Percentiles rank a stretch among this genome's conserved stretches.
Conservation (phyloP, 2,888 invertebrate genomes). For the Sinodicranocentrus sp. region DNA sequence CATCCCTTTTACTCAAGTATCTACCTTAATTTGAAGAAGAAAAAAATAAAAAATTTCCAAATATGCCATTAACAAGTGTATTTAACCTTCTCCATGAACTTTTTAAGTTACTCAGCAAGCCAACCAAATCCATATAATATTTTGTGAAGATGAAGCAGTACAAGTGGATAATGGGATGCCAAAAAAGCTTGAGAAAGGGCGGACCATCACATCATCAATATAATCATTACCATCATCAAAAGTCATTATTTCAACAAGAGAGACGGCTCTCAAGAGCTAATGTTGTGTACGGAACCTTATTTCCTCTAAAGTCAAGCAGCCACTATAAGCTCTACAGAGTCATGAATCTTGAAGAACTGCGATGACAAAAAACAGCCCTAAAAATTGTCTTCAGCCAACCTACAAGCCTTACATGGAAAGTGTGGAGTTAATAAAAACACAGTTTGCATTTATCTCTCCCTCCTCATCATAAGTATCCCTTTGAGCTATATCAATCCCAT, state of each 20-base stretch:
- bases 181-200: conserved; percentile 56
- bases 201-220: conserved; percentile 60
- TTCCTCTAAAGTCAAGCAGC: conserved; percentile 6
- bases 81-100: conserved; percentile 28
- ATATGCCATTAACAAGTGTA: conserved; percentile 38
- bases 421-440: conserved; percentile 65
- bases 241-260: conserved; percentile 51
- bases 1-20: too few relatives aligned
- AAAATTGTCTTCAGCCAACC: conserved; percentile 59
- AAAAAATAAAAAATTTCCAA: too few relatives aligned
- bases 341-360: conserved; percentile 61
- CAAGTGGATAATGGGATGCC: conserved; percentile 46
- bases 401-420: conserved; percentile 64
- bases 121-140: background rate
- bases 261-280: background rate
- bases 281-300: conserved; percentile 31
- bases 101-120: conserved; percentile 9
- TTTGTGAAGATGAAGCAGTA: background rate
- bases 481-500: too few relatives aligned
- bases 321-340: conserved; percentile 13
- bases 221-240: conserved; percentile 65
- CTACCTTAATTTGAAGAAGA: too few relatives aligned
- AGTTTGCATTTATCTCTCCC: conserved; percentile 30
- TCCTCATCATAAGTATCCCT: conserved; percentile 60
- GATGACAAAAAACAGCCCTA: conserved; percentile 63